These are phyloP conservation scores for Glaucidium brasilianum DNA, from an alignment of 2,113 vertebrate genomes.

Conservation along the genomic window DNA sequence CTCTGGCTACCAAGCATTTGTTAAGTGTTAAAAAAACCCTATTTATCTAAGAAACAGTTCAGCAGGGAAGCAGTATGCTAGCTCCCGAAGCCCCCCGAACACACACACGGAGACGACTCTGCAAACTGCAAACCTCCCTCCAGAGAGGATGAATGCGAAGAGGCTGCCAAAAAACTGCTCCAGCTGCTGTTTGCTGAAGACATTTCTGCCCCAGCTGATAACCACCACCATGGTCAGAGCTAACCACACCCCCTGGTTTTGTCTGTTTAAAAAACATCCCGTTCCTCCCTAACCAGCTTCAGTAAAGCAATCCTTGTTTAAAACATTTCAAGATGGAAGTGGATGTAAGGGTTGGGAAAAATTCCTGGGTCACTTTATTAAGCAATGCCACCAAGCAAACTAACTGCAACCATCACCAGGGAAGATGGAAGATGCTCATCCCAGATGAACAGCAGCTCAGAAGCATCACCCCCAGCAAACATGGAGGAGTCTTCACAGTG, in stretches of 20 bases:
- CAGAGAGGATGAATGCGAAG: neutral
- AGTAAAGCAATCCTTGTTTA: neutral
- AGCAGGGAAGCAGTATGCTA: neutral
- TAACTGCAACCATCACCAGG: neutral
- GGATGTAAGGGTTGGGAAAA: neutral
- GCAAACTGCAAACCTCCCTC: neutral
- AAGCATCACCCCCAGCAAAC: neutral
- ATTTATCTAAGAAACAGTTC: neutral
- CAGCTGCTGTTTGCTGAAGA: neutral
- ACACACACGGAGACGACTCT: neutral
- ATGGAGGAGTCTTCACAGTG: neutral
- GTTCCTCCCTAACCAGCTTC: neutral
- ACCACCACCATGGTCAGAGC: neutral
- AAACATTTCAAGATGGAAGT: neutral
- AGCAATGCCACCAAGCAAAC: neutral
- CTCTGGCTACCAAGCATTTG: neutral
- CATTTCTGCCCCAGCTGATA: constrained; percentile 3
- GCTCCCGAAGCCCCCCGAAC: neutral
- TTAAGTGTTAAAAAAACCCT: neutral
- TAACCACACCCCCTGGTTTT: neutral
- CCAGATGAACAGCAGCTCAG: neutral
- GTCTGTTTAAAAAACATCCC: neutral
- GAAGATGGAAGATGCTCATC: neutral
- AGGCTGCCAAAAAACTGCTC: neutral
- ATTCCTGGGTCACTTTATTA: neutral